Conservation (phyloP, 2,113 vertebrate genomes). For the Saimiri boliviensis region DNA sequence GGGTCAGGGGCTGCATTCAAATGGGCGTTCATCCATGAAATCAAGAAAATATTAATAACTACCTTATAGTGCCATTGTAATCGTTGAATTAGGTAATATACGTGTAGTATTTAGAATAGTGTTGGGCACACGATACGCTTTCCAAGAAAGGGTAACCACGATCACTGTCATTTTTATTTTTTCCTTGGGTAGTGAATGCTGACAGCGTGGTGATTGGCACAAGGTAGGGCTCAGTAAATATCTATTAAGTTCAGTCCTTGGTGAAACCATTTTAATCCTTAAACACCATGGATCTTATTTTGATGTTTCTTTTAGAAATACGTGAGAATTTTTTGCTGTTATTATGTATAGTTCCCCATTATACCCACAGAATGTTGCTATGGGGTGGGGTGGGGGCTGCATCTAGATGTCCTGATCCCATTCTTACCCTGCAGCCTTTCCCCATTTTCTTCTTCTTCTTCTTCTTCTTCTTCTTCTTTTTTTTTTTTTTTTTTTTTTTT, state of each 20-base stretch:
- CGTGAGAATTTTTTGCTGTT: not conserved
- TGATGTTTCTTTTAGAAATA: not conserved
- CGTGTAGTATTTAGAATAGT: not conserved
- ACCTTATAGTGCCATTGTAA: not conserved
- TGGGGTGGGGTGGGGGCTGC: not conserved
- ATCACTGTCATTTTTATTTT: not conserved
- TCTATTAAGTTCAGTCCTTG: not conserved
- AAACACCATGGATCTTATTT: not conserved
- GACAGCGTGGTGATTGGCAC: not conserved
- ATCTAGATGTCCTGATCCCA: not conserved
- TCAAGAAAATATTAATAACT: not conserved
- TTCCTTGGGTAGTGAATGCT: not conserved
- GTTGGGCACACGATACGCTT: not conserved
- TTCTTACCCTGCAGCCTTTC: not conserved
- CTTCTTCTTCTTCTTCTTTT: too few relatives aligned
- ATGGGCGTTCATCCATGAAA: not conserved
- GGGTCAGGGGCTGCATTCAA: not conserved
- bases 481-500: too few relatives aligned
- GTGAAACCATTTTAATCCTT: not conserved
- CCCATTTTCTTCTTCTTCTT: not conserved
- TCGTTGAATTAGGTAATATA: not conserved
- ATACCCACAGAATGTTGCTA: too few relatives aligned
- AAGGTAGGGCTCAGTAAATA: not conserved
- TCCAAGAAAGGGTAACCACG: not conserved
- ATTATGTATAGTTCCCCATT: not conserved